phyloP scores from a whole-genome alignment of 2,113 vertebrate genomes.

The Lates calcarifer region DNA sequence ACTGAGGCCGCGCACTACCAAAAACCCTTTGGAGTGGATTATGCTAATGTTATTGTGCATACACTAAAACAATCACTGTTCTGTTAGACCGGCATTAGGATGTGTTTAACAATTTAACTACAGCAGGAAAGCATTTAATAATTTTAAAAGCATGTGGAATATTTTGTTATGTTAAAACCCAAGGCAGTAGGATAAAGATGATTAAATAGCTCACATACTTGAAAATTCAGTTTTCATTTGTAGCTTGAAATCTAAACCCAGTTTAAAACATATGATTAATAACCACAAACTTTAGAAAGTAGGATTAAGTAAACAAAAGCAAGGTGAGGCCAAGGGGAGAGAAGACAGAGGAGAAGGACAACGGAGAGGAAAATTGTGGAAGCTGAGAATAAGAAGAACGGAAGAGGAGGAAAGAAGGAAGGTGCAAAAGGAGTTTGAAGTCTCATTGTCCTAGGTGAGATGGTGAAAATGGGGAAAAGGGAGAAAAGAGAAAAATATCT shows the following conservation, averaged over 20 bases:
- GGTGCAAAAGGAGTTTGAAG: slow-evolving; percentile 6
- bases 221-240: neutral
- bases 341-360: neutral
- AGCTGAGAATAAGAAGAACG: neutral
- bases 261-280: neutral
- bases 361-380: neutral
- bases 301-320: neutral
- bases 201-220: slow-evolving; percentile 2
- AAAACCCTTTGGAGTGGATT: slow-evolving; percentile 42
- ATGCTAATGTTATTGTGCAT: slow-evolving; percentile 20
- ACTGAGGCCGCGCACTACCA: slow-evolving; percentile 4
- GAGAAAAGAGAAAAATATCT: neutral
- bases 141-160: slow-evolving; percentile 1
- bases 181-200: neutral
- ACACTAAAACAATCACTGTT: slow-evolving; percentile 18
- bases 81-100: neutral
- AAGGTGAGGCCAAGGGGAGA: neutral
- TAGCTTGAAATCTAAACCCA: neutral
- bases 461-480: neutral
- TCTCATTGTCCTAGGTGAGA: slow-evolving; percentile 26
- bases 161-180: neutral
- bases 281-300: neutral
- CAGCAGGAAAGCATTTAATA: slow-evolving; percentile 7
- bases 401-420: neutral
- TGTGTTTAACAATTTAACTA: slow-evolving; percentile 3